Evolutionary conservation across 2,888 invertebrate species (phyloP).

Genomic region (Steinernema scapterisci): DNA sequence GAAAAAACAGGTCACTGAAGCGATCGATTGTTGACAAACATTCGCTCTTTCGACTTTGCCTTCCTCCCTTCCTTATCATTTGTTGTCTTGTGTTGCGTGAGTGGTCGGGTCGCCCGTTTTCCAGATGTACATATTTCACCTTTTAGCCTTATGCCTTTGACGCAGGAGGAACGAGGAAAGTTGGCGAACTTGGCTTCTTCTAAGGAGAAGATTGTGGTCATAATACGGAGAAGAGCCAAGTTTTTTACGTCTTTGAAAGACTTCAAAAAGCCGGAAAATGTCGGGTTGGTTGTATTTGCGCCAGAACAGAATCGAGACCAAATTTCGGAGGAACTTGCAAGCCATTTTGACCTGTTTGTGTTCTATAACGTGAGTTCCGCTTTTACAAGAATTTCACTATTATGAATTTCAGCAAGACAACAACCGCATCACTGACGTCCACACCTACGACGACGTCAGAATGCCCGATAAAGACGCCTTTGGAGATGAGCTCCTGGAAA

Average conservation of each 20-base stretch:
- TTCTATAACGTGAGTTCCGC: neutral
- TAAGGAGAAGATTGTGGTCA: neutral
- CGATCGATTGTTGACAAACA: too few species aligned
- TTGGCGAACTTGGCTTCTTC: neutral
- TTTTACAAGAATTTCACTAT: too few species aligned
- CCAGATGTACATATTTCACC: too few species aligned
- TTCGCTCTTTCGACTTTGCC: too few species aligned
- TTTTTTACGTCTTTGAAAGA: neutral
- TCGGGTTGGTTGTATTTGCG: neutral
- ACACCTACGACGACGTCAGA: conserved; percentile 12
- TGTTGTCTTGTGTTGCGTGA: too few species aligned
- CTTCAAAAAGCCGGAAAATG: neutral
- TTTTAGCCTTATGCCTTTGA: too few species aligned
- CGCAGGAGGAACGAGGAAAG: too few species aligned
- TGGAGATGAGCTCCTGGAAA: neutral
- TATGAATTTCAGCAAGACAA: neutral
- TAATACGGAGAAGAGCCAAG: neutral
- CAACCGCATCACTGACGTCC: neutral
- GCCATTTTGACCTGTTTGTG: neutral
- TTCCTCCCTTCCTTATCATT: too few species aligned
- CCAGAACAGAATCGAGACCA: neutral
- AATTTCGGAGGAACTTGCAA: neutral
- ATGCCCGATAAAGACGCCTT: conserved; percentile 10
- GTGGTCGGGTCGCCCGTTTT: too few species aligned
- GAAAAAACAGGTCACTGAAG: too few species aligned